Evolutionary conservation across 1,140 invertebrate genomes (phyloP), one percentile per base, ranked within the genome.

Genomic region (Aradophagus sp.): DNA sequence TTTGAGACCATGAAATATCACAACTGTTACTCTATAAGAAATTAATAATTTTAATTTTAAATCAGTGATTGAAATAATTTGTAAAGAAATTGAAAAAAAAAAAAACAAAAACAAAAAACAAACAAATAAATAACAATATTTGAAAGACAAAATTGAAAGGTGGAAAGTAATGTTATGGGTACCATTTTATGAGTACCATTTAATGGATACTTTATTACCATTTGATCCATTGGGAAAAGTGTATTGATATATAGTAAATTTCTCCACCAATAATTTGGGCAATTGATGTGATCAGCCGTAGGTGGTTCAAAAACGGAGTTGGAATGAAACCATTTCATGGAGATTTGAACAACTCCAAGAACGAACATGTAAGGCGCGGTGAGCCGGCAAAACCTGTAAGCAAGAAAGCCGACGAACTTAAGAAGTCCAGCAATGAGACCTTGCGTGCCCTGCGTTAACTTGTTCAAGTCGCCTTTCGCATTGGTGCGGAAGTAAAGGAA

Each of bases 191-290:
- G n/a, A n/a, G n/a, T n/a, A n/a, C n/a, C n/a, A n/a, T n/a, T n/a
- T n/a, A n/a, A n/a, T n/a, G n/a, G n/a, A n/a, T n/a, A n/a, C n/a
- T n/a, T n/a, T n/a, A n/a, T 87, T 80, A 94, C 93, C 93, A 94
- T 95, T 81, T 95, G 90, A 32, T 93, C 90, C n/a, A 93, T 91
- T 0, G 93, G 93, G 76, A 93, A 95, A 6, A 94, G 82, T 0
- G 93, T 95, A 77, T 95, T 95, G 71, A 95, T 93, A 71, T 94
- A 95, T 0, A 95, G 85, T 5, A 93, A 82, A 81, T 95, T 95
- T 38, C 93, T 88, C 93, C 93, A 95, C 93, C 93, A 95, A 80
- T 93, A 94, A 61, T 93, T 89, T 1, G 91, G 91, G 75, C 93
- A 95, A 74, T 93, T 95, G 11, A 90, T 86, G 77, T 95, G 91